A percentile compares a stretch with the other conserved stretches of the same genome.
These are phyloP conservation scores for Rhynchophorus ferrugineus DNA, from an alignment of 1,140 invertebrate genomes.

Conservation along the genomic window DNA sequence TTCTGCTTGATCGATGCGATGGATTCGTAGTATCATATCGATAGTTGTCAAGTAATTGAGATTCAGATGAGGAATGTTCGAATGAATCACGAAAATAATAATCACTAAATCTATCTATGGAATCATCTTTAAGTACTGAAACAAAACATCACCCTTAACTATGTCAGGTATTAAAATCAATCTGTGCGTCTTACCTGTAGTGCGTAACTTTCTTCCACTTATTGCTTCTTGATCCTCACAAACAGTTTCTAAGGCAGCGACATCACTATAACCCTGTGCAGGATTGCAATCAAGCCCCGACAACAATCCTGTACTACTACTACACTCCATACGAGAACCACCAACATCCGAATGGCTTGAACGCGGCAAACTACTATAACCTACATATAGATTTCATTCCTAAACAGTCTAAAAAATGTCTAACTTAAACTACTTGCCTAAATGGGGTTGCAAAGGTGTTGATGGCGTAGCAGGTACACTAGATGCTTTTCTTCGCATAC, in stretches of 20 bases:
- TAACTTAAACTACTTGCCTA: conserved; percentile 38
- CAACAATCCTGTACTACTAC: conserved; percentile 46
- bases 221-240: conserved; percentile 40
- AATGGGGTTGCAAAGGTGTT: conserved; percentile 59
- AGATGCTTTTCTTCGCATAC: conserved; percentile 66
- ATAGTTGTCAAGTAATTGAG: conserved; percentile 51
- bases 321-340: conserved; percentile 46
- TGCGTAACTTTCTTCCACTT: conserved; percentile 34
- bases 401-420: too few species aligned
- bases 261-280: conserved; percentile 39
- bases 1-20: conserved; percentile 49
- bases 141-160: conserved; percentile 16
- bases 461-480: conserved; percentile 80
- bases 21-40: conserved; percentile 44
- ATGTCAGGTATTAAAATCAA: background rate
- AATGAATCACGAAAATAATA: conserved; percentile 69
- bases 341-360: conserved; percentile 69
- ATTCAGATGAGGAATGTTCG: conserved; percentile 70
- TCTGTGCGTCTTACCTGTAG: conserved; percentile 29
- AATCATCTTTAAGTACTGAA: conserved; percentile 38
- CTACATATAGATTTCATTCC: too few species aligned
- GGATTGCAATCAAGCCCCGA: conserved; percentile 41
- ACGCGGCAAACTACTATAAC: conserved; percentile 73
- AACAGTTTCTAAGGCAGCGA: conserved; percentile 40
- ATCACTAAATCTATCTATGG: conserved; percentile 46